phyloP scores from a whole-genome alignment of 2,113 vertebrate species.

The rat (Rattus norvegicus) region DNA sequence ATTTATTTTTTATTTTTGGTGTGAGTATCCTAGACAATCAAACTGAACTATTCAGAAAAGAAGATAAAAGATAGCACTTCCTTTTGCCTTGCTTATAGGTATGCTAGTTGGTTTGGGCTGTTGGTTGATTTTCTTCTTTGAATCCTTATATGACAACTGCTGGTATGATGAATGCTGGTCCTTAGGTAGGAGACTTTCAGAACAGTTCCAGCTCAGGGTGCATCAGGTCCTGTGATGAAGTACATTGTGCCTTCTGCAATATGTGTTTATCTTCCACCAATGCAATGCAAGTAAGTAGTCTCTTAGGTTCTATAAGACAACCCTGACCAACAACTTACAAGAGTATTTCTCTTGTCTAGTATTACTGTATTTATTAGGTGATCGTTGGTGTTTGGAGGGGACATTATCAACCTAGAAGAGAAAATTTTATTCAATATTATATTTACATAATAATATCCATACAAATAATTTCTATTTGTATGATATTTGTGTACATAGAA shows the following conservation, averaged over 20 bases:
- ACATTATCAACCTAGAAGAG: neutral
- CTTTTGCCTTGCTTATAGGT: too few species aligned
- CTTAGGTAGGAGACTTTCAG: neutral
- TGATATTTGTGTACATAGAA: neutral
- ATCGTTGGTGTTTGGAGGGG: neutral
- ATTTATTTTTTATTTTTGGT: too few species aligned
- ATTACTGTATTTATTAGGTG: neutral
- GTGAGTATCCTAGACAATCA: too few species aligned
- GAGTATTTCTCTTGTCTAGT: neutral
- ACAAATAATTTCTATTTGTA: neutral
- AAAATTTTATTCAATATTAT: neutral
- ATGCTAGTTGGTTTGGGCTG: too few species aligned
- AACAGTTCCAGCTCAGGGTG: neutral
- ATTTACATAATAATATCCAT: neutral
- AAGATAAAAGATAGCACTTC: too few species aligned
- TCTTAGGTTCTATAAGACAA: neutral
- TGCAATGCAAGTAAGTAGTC: neutral
- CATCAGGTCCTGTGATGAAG: neutral
- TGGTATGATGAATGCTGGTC: too few species aligned
- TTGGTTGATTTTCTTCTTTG: too few species aligned
- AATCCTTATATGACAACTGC: too few species aligned
- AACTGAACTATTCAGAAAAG: too few species aligned
- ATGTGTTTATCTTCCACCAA: neutral
- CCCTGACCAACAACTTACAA: neutral
- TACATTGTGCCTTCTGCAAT: neutral